These are phyloP conservation scores for Dasypogon diadema DNA, from an alignment of 2,888 invertebrate genomes.

Conservation along the genomic window DNA sequence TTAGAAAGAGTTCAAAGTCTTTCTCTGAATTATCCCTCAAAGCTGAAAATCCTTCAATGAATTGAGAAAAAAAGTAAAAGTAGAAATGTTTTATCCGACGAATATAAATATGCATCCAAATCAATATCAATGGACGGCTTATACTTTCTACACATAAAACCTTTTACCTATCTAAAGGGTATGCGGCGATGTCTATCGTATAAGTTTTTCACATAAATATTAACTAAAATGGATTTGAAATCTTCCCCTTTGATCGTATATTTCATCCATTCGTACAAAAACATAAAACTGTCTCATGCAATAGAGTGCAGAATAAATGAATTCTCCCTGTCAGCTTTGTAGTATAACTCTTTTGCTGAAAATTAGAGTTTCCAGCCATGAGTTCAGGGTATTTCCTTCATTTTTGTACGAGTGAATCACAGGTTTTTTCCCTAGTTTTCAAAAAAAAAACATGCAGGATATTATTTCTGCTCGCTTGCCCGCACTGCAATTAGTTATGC, in stretches of 20 bases:
- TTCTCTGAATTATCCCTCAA: too few species aligned
- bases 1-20: too few species aligned
- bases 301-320: background rate
- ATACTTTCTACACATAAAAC: too few species aligned
- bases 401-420: background rate
- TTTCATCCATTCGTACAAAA: background rate
- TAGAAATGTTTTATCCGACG: too few species aligned
- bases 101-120: too few species aligned
- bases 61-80: too few species aligned
- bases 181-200: too few species aligned
- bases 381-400: background rate
- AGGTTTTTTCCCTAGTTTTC: background rate
- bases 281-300: background rate
- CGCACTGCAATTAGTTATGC: background rate
- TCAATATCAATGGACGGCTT: too few species aligned
- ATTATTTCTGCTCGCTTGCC: slow-evolving; percentile 4
- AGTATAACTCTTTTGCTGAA: background rate
- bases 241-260: background rate
- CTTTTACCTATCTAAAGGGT: too few species aligned
- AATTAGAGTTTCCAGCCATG: background rate
- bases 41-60: too few species aligned
- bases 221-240: background rate
- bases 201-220: too few species aligned
- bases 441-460: background rate
- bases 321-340: background rate